Evolutionary conservation across 2,888 invertebrate genomes (phyloP).

Genomic region (Cinara cedri): DNA sequence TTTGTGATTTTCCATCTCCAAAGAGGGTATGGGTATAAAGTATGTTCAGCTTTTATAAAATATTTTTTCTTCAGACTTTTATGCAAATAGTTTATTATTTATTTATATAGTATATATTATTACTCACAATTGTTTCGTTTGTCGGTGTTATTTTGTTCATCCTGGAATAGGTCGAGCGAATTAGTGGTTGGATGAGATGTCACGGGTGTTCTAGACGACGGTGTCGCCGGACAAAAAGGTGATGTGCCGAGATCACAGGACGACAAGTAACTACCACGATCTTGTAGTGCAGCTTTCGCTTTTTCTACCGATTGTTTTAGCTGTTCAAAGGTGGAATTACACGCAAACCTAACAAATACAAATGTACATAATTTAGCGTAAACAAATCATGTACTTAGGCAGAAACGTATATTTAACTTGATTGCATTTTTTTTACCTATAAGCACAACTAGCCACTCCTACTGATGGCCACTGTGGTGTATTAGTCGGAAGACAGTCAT

Average conservation of each 20-base stretch:
- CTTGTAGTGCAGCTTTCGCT: slow-evolving; percentile 84
- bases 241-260: slow-evolving; percentile 62
- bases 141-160: slow-evolving; percentile 51
- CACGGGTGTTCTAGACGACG: slow-evolving; percentile 58
- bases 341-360: slow-evolving; percentile 67
- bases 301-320: slow-evolving; percentile 89
- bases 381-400: background rate
- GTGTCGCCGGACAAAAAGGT: slow-evolving; percentile 60
- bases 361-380: background rate
- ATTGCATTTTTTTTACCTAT: slow-evolving; percentile 65
- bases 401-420: no score
- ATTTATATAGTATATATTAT: no score
- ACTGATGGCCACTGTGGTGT: slow-evolving; percentile 51
- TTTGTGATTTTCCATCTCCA: no score
- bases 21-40: no score
- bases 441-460: slow-evolving; percentile 65
- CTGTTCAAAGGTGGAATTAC: slow-evolving; percentile 86
- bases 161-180: slow-evolving; percentile 57
- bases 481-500: slow-evolving; percentile 60
- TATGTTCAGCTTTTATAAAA: background rate
- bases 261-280: slow-evolving; percentile 73
- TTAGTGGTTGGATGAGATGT: slow-evolving; percentile 54
- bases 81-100: no score
- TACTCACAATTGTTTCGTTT: slow-evolving; percentile 52
- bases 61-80: background rate